Evolutionary conservation across 37 sponge, comb jelly and placozoan species (phyloP).

Genomic region (Axinella damicornis): DNA sequence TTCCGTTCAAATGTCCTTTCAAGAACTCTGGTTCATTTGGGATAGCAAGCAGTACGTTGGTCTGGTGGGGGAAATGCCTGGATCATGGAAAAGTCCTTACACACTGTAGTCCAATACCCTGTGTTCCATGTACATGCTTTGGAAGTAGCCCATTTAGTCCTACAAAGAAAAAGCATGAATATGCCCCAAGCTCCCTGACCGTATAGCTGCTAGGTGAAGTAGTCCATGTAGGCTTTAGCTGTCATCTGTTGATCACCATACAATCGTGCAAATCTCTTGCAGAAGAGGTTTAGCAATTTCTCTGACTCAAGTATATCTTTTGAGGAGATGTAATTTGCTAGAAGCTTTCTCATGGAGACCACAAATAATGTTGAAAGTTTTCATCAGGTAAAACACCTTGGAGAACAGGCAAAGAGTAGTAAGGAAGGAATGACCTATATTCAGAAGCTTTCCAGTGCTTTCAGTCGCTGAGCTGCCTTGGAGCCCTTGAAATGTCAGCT

Average conservation of each 20-base stretch:
- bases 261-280: background rate
- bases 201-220: background rate
- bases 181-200: background rate
- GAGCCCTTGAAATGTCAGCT: background rate
- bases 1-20: too few relatives aligned
- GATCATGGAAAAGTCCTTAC: background rate
- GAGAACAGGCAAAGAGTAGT: slow-evolving; percentile 5
- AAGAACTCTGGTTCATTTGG: too few relatives aligned
- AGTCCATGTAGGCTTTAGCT: background rate
- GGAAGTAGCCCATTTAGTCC: background rate
- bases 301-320: too few relatives aligned
- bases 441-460: slow-evolving; percentile 21
- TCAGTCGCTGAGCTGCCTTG: background rate
- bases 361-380: background rate
- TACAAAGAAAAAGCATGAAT: background rate
- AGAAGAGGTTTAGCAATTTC: too few relatives aligned
- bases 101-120: slow-evolving; percentile 9
- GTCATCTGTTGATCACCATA: background rate
- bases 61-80: background rate
- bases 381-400: background rate
- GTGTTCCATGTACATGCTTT: slow-evolving; percentile 17
- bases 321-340: background rate
- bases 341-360: background rate
- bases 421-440: slow-evolving; percentile 1
- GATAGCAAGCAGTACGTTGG: background rate